A percentile compares a stretch with the other conserved stretches of the same genome.
These are phyloP conservation scores for Muraenolepis orangiensis DNA, from an alignment of 2,797 vertebrate species.

Conservation along the genomic window DNA sequence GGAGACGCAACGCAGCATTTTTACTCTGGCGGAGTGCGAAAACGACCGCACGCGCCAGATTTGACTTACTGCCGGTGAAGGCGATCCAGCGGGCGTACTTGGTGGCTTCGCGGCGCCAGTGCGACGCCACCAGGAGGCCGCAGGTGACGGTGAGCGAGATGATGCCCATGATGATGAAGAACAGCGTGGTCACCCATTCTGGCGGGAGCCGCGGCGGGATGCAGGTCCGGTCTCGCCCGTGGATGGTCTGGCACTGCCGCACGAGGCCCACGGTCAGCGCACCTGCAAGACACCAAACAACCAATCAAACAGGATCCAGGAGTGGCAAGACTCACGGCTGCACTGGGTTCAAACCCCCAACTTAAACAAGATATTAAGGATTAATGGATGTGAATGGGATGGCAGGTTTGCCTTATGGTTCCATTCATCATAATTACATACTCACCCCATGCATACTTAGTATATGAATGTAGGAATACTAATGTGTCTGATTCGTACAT, in stretches of 20 bases:
- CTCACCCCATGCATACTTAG: neutral
- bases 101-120: conserved; percentile 98
- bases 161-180: conserved; percentile 99
- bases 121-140: conserved; percentile 94
- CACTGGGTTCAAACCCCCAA: neutral
- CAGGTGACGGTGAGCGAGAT: conserved; percentile 99
- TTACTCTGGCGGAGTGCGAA: neutral
- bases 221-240: conserved; percentile 95
- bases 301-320: neutral
- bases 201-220: conserved; percentile 96
- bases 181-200: conserved; percentile 98
- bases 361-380: neutral
- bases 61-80: conserved; percentile 73
- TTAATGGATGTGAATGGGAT: neutral
- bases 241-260: conserved; percentile 98
- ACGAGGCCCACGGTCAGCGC: conserved; percentile 97
- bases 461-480: neutral
- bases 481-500: neutral
- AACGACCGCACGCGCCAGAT: neutral
- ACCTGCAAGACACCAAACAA: conserved; percentile 66
- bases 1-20: neutral
- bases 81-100: conserved; percentile 82
- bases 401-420: neutral
- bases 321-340: neutral
- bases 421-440: neutral